phyloP scores from a whole-genome alignment of 2,113 vertebrate species.

The Hiodon tergisus region DNA sequence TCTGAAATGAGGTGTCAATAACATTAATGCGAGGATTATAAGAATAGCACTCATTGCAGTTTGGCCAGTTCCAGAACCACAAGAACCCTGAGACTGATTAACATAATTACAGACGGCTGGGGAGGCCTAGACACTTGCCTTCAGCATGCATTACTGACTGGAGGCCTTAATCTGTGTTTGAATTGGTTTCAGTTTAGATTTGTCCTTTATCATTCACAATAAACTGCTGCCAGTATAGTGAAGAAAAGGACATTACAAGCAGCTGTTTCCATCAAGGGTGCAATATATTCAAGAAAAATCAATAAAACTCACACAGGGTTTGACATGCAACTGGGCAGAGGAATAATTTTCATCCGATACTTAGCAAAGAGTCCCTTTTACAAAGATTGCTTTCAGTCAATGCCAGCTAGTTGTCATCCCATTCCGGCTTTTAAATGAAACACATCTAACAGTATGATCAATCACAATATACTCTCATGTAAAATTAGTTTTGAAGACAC shows the following conservation, averaged over 20 bases:
- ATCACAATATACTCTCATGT: constrained; percentile 57
- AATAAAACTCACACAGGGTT: constrained; percentile 77
- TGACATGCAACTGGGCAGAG: constrained; percentile 80
- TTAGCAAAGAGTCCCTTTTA: constrained; percentile 85
- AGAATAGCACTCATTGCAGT: neutral
- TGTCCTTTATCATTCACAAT: constrained; percentile 68
- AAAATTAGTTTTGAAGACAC: constrained; percentile 46
- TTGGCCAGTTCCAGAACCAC: neutral
- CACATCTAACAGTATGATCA: constrained; percentile 71
- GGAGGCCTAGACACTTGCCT: constrained; percentile 49
- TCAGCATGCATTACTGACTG: constrained; percentile 56
- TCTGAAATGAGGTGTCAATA: neutral
- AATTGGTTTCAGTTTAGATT: constrained; percentile 69
- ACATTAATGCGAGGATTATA: no score
- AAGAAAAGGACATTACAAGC: constrained; percentile 70
- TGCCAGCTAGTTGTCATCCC: constrained; percentile 82
- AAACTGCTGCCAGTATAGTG: constrained; percentile 50
- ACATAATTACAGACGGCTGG: constrained; percentile 50
- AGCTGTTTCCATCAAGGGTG: constrained; percentile 75
- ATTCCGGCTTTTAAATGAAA: constrained; percentile 71
- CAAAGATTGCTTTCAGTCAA: constrained; percentile 91
- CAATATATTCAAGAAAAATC: constrained; percentile 86
- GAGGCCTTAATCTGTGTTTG: constrained; percentile 56
- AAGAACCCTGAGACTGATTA: constrained; percentile 49
- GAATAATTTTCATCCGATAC: constrained; percentile 86